Conservation (phyloP, 1,140 invertebrate genomes). For the Bombus vancouverensis region DNA sequence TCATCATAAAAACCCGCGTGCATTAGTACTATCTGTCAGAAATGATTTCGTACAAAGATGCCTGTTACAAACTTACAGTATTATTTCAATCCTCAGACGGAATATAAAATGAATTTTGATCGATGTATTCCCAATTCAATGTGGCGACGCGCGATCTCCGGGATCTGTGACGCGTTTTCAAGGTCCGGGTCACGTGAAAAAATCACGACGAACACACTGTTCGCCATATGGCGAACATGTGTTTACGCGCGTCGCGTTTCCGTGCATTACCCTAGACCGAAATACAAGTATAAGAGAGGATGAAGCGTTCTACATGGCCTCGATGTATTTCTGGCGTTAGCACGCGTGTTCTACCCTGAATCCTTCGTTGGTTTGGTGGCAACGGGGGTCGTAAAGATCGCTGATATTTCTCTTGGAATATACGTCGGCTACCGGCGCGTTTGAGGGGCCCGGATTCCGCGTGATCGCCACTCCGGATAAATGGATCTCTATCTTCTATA, state of each 20-base stretch:
- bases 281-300: slow-evolving; percentile 52
- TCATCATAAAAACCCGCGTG: neutral
- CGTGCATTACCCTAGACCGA: slow-evolving; percentile 63
- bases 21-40: no score
- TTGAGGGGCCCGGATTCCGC: neutral
- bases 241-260: slow-evolving; percentile 55
- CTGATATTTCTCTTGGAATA: slow-evolving; percentile 56
- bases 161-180: slow-evolving; percentile 45
- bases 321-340: slow-evolving; percentile 61
- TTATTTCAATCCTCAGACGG: neutral
- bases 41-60: neutral
- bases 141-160: neutral
- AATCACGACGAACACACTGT: slow-evolving; percentile 34
- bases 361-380: neutral
- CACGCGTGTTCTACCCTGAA: slow-evolving; percentile 33
- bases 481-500: slow-evolving; percentile 42
- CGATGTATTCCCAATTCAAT: neutral
- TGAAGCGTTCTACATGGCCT: slow-evolving; percentile 12
- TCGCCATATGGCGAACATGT: slow-evolving; percentile 69
- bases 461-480: slow-evolving; percentile 39
- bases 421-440: neutral
- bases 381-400: slow-evolving; percentile 53
- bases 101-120: neutral
- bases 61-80: neutral
- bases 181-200: slow-evolving; percentile 64